Evolutionary conservation across 2,113 vertebrate genomes (phyloP), one percentile per base, ranked within the genome.

Genomic region (Nothobranchius kuhntae): DNA sequence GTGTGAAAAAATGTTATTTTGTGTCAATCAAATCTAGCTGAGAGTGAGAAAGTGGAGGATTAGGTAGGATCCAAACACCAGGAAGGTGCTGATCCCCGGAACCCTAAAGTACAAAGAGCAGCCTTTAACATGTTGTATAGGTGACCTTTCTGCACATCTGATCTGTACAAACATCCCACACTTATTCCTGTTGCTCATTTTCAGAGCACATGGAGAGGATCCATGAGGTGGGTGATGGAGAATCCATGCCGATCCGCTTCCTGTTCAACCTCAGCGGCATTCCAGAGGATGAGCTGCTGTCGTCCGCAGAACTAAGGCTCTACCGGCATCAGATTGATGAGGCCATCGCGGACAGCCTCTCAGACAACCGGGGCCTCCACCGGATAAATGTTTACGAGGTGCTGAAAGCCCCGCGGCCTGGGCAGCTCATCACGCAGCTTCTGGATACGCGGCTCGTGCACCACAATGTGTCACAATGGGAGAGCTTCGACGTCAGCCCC

Each of bases 211-310:
- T 98, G 95, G 96, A 99, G 90, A 89, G 55, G 75, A 65, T 96
- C 55, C 90, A 94, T 7, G 91, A 93, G 66, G 75, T 83, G 8
- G 90, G 91, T 65, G 89, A 83, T 48, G 4, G 89, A 55, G 81
- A 92, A 75, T 36, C 83, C 40, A 54, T 75, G 10, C 88, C 89
- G 45, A 86, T 98, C 58, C 96, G 93, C 77, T 97, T 96, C 92
- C 82, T 96, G 78, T 99, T 99, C 91, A 99, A 99, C 94, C 95
- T 99, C 89, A 98, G 95, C 94, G 96, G 94, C 91, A 95, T 99
- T 84, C 97, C 97, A 0, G 93, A 96, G 60, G 94, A 95, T 3
- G 98, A 99, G 92, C 94, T 96, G 86, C 94, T 99, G 65, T 97
- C 97, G 2, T 96, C 96, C 0, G 96, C 98, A 14, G 97, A 99